These are phyloP conservation scores for Darevskia mixta DNA, from an alignment of 2,797 vertebrate genomes.

Conservation along the genomic window DNA sequence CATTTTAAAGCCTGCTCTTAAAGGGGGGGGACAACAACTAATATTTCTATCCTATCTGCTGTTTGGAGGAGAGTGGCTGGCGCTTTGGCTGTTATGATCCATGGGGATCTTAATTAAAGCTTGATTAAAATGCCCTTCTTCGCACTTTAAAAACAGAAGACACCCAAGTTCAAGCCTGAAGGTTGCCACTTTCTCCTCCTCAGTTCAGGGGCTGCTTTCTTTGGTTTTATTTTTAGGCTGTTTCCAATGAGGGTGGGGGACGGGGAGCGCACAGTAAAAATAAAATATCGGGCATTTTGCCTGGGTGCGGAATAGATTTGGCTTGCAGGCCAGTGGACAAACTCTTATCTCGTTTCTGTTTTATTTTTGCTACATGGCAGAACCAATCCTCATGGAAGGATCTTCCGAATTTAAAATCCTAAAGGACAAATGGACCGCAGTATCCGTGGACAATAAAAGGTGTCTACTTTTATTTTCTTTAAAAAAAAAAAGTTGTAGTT, in stretches of 20 bases:
- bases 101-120: slow-evolving; percentile 77
- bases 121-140: slow-evolving; percentile 79
- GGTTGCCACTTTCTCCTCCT: slow-evolving; percentile 65
- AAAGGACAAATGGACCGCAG: slow-evolving; percentile 92
- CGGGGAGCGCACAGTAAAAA: not conserved
- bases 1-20: slow-evolving; percentile 75
- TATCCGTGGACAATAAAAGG: slow-evolving; percentile 93
- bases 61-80: slow-evolving; percentile 72
- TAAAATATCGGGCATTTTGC: not conserved
- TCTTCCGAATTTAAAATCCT: slow-evolving; percentile 89
- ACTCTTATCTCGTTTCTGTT: slow-evolving; percentile 30
- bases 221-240: no score
- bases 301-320: not conserved
- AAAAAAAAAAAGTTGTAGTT: not conserved
- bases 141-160: slow-evolving; percentile 66
- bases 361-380: slow-evolving; percentile 75
- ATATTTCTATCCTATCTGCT: slow-evolving; percentile 75
- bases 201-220: slow-evolving; percentile 40
- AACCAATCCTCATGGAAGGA: slow-evolving; percentile 96
- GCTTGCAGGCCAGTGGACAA: slow-evolving; percentile 51
- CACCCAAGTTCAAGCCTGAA: slow-evolving; percentile 64
- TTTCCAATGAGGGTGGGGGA: not conserved
- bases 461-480: slow-evolving; percentile 59
- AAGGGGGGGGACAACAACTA: slow-evolving; percentile 66
- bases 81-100: slow-evolving; percentile 78